Evolutionary conservation across 2,113 vertebrate genomes (phyloP), one percentile per base, ranked within the genome.

Genomic region (Halcyon malimbica): DNA sequence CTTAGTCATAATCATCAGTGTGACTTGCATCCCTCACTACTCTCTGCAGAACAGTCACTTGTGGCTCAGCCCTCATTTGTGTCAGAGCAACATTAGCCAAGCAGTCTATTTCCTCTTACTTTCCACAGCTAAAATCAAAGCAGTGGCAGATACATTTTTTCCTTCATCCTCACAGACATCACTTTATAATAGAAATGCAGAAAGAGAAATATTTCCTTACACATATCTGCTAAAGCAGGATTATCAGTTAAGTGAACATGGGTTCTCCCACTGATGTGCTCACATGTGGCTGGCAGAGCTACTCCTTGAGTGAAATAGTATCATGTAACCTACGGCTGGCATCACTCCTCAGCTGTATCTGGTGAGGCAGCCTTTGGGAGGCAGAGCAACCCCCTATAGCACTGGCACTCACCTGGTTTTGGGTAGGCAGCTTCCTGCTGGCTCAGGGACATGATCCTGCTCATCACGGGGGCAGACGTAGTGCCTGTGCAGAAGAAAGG

Each of bases 11-110:
- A 4, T 26, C 69, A 80, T 59, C 92, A 33, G 41, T 74, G 35
- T 11, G 35, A 16, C 46, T 68, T 2, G 0, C 16, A 39, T 57
- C 13, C 48, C 41, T 71, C 3, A 0, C 42, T 67, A 17, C 31
- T 57, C 33, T 79, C 37, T 41, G 37, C 31, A 57, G 57, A 91
- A 35, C 48, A 63, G n/a, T 53, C 56, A 12, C 31, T 48, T 13
- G 4, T 31, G 62, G n/a, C 59, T 83, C 51, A 31, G 68, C 60
- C 39, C 48, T 75, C 24, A 15, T 75, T 62, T 51, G 16, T 35
- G 28, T 77, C 71, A 93, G 23, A 74, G 63, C 44, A 62, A 41
- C 25, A 14, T 63, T 35, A 54, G 20, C 33, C 68, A 37, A 26
- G 46, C n/a, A 48, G 50, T 25, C 23, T 18, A 31, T 57, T 87